Evolutionary conservation across 2,888 invertebrate genomes (phyloP).

Genomic region (Oxytorus armatus): DNA sequence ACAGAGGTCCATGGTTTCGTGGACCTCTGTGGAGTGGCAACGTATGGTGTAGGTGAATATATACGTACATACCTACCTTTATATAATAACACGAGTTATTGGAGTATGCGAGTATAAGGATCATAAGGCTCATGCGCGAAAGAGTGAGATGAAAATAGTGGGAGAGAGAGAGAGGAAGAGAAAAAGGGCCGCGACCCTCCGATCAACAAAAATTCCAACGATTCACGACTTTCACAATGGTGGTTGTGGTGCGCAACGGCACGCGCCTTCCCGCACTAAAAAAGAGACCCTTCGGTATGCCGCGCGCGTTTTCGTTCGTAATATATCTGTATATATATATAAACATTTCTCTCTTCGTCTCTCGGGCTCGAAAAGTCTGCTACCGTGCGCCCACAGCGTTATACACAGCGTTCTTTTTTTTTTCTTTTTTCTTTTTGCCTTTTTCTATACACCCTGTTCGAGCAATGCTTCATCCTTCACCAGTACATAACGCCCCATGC

Average conservation of each 20-base stretch:
- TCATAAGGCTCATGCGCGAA: neutral
- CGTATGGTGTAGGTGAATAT: neutral
- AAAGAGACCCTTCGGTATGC: slow-evolving; percentile 56
- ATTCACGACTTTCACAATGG: slow-evolving; percentile 59
- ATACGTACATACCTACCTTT: slow-evolving; percentile 3
- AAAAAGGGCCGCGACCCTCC: slow-evolving; percentile 34
- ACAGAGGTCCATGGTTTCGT: neutral
- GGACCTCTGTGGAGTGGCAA: too few species aligned
- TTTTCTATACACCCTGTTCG: slow-evolving; percentile 57
- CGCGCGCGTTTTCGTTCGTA: slow-evolving; percentile 40
- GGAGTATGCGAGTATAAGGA: slow-evolving; percentile 29
- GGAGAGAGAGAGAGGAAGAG: slow-evolving; percentile 40
- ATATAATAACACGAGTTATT: slow-evolving; percentile 18
- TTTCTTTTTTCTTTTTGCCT: slow-evolving; percentile 10
- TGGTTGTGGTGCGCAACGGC: slow-evolving; percentile 53
- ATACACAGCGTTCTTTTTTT: slow-evolving; percentile 53
- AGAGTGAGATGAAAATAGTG: slow-evolving; percentile 22
- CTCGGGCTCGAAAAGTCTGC: slow-evolving; percentile 50
- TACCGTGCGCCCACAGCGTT: slow-evolving; percentile 49
- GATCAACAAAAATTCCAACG: slow-evolving; percentile 60
- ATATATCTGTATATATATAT: slow-evolving; percentile 2
- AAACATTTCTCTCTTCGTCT: slow-evolving; percentile 10
- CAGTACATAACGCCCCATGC: slow-evolving; percentile 56
- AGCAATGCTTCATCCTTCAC: slow-evolving; percentile 57
- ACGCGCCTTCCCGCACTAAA: slow-evolving; percentile 55